Evolutionary conservation across 2,113 vertebrate species (phyloP), one percentile per base, ranked within the genome.

Genomic region (Crotalus tigris): DNA sequence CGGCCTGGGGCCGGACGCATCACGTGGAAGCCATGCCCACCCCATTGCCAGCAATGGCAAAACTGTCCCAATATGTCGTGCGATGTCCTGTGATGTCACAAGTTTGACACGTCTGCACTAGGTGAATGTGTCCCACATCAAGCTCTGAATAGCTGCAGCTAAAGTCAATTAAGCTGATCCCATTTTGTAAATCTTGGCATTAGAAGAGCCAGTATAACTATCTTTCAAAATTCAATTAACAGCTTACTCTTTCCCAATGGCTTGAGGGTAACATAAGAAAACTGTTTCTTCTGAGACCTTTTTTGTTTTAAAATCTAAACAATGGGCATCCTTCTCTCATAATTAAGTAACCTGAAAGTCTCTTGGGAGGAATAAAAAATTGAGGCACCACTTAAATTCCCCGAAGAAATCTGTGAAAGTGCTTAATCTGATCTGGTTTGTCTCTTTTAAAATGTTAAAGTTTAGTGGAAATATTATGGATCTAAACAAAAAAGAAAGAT

Each of bases 211-310:
- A 0, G 4, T 89, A 88, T 81, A 89, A 75, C 29, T 44, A 55
- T 58, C 44, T 88, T 88, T 91, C 85, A 91, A 88, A 93, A 93
- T 26, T 88, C 61, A 88, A 58, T 93, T 93, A 59, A 91, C 86
- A 88, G 54, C 64, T 75, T 88, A 51, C 33, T 91, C 24, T 51
- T 93, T 88, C 59, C 54, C 53, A 39, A 23, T 81, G 49, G 85
- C 51, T 54, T 88, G 90, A 75, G 85, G 11, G 57, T 39, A 46
- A 85, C n/a, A 86, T n/a, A 91, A 69, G 19, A 93, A 86, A 85
- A 6, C 49, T 85, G 54, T 39, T 85, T 3, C 57, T 88, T 81
- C 23, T 88, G n/a, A 3, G 19, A 0, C 21, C 85, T 58, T 2
- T 85, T 89, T 39, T 3, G 44, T 53, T 51, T 39, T 1, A 3